These are phyloP conservation scores for Parnassius apollo DNA, from an alignment of 2,888 invertebrate species.

Conservation along the genomic window DNA sequence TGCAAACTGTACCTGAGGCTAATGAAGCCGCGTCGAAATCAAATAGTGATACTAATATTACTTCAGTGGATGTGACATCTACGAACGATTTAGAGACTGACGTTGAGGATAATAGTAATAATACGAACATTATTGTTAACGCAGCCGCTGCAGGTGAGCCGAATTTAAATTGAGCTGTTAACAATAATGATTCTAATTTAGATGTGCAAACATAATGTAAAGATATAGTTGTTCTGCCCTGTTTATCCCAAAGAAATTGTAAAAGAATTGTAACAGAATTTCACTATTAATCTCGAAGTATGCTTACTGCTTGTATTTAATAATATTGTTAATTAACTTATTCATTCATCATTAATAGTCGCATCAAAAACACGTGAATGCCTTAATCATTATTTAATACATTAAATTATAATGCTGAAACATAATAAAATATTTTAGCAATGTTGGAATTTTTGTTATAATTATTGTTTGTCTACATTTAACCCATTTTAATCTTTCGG, in stretches of 20 bases:
- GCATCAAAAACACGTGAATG: conserved; percentile 77
- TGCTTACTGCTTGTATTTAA: conserved; percentile 67
- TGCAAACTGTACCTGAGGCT: conserved; percentile 51
- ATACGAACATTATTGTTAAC: conserved; percentile 36
- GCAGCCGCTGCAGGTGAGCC: conserved; percentile 38
- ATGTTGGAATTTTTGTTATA: conserved; percentile 31
- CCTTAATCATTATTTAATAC: conserved; percentile 76
- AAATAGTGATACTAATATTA: conserved; percentile 29
- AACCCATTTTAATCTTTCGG: no score
- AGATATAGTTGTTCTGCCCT: conserved; percentile 35
- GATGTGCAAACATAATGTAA: conserved; percentile 39
- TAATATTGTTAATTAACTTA: conserved; percentile 65
- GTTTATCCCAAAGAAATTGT: conserved; percentile 75
- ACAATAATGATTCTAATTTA: conserved; percentile 31
- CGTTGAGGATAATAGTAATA: conserved; percentile 41
- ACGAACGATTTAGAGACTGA: conserved; percentile 35
- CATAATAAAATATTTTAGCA: conserved; percentile 78
- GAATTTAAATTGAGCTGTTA: conserved; percentile 35
- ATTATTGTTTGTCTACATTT: not conserved
- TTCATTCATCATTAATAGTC: conserved; percentile 65
- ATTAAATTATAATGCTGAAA: conserved; percentile 71
- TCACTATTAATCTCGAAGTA: conserved; percentile 67
- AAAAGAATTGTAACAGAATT: conserved; percentile 67
- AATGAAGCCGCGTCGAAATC: conserved; percentile 43
- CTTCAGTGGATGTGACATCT: conserved; percentile 27